These are phyloP conservation scores for Tenthredo mesomela DNA, from an alignment of 2,888 invertebrate genomes.

Conservation along the genomic window DNA sequence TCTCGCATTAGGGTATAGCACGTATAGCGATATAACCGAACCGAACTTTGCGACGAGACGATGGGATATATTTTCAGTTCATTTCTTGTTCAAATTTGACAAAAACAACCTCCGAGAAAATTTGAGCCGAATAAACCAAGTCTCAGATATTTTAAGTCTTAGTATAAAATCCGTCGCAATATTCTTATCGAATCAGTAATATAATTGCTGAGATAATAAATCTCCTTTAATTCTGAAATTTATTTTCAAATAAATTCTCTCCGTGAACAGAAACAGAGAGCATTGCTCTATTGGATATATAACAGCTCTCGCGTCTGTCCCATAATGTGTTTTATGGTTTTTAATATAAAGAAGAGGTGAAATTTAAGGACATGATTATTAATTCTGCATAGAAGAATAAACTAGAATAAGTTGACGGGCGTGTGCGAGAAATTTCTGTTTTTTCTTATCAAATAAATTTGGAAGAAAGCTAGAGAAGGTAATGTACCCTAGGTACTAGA, in stretches of 20 bases:
- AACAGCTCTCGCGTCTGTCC: background rate
- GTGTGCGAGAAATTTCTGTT: background rate
- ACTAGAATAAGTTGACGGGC: background rate
- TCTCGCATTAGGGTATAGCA: background rate
- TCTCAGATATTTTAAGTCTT: background rate
- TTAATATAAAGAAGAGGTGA: background rate
- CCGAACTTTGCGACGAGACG: background rate
- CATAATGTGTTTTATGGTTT: background rate
- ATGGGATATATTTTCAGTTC: background rate
- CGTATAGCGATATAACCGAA: background rate
- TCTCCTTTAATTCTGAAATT: no score
- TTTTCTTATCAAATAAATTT: background rate
- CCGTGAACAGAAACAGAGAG: no score
- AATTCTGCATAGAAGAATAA: background rate
- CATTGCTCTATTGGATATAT: no score
- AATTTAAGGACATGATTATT: background rate
- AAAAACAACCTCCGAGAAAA: background rate
- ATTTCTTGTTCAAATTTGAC: background rate
- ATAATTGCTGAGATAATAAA: no score
- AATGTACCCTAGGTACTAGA: background rate
- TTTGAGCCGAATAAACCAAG: background rate
- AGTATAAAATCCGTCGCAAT: no score
- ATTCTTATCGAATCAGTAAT: no score
- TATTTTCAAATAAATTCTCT: no score
- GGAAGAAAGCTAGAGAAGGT: background rate